phyloP scores from a whole-genome alignment of 64 coral and sea anemone species.

The Pocillopora verrucosa region DNA sequence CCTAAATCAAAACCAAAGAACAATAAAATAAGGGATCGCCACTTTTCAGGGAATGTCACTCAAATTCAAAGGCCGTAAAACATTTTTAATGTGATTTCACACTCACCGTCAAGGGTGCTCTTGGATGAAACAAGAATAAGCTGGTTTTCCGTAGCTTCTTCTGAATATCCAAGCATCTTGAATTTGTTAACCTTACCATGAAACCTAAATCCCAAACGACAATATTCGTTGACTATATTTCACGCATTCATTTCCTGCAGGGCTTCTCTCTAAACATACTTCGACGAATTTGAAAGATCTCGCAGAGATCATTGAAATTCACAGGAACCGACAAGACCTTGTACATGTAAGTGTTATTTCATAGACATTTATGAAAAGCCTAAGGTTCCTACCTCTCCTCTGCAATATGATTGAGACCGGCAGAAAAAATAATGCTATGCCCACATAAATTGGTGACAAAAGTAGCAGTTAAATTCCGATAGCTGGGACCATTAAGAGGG shows the following conservation, averaged over 20 bases:
- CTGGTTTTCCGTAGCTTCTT: not conserved
- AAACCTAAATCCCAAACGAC: slow-evolving; percentile 26
- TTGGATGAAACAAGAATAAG: slow-evolving; percentile 42
- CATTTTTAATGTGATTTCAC: not conserved
- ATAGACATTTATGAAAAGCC: no score
- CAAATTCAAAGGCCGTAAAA: not conserved
- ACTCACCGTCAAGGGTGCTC: slow-evolving; percentile 17
- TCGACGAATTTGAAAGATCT: no score
- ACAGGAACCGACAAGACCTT: no score
- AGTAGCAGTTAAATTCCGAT: no score
- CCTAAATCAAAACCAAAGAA: slow-evolving; percentile 21
- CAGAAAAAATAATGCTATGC: no score
- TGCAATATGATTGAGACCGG: no score
- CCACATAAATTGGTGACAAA: no score
- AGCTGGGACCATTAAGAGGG: no score
- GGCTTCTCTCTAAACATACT: not conserved
- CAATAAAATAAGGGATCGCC: not conserved
- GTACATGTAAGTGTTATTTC: no score
- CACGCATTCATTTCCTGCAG: not conserved
- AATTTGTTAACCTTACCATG: slow-evolving; percentile 42
- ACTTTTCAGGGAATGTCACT: not conserved
- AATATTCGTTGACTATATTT: not conserved
- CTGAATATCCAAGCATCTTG: slow-evolving; percentile 37
- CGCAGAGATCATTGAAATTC: no score
- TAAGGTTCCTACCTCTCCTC: no score